Percentiles rank a stretch among this genome's conserved stretches.
These are phyloP conservation scores for Hipparchia semele DNA, from an alignment of 2,888 invertebrate species.

Conservation along the genomic window DNA sequence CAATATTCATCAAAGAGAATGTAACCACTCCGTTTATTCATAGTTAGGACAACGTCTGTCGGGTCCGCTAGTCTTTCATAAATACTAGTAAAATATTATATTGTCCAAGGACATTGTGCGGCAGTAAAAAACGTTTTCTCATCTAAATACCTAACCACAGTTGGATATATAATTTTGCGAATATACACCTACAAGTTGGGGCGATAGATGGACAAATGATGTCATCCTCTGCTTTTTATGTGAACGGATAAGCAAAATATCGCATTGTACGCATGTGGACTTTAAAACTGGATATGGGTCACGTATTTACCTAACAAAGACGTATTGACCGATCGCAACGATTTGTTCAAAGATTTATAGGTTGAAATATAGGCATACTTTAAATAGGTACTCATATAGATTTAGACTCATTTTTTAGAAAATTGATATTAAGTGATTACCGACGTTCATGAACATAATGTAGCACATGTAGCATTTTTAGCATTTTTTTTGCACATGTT, in stretches of 20 bases:
- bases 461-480: too few relatives aligned
- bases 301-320: neutral
- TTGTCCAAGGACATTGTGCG: neutral
- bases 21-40: too few relatives aligned
- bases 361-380: too few relatives aligned
- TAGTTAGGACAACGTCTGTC: too few relatives aligned
- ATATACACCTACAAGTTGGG: neutral
- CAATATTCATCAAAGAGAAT: too few relatives aligned
- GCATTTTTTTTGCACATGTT: too few relatives aligned
- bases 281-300: constrained; percentile 10
- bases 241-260: neutral
- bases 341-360: neutral
- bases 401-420: too few relatives aligned
- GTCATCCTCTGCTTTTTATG: constrained; percentile 2
- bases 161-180: neutral
- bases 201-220: constrained; percentile 3
- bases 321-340: neutral
- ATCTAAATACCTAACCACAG: neutral
- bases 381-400: too few relatives aligned
- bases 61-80: too few relatives aligned
- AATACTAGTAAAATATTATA: too few relatives aligned
- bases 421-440: too few relatives aligned
- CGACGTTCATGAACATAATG: too few relatives aligned
- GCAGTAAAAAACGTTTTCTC: neutral
- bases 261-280: neutral